Percentiles rank a stretch among this genome's conserved stretches.
These are phyloP conservation scores for Micromesistius poutassou DNA, from an alignment of 2,797 vertebrate genomes.

Conservation along the genomic window DNA sequence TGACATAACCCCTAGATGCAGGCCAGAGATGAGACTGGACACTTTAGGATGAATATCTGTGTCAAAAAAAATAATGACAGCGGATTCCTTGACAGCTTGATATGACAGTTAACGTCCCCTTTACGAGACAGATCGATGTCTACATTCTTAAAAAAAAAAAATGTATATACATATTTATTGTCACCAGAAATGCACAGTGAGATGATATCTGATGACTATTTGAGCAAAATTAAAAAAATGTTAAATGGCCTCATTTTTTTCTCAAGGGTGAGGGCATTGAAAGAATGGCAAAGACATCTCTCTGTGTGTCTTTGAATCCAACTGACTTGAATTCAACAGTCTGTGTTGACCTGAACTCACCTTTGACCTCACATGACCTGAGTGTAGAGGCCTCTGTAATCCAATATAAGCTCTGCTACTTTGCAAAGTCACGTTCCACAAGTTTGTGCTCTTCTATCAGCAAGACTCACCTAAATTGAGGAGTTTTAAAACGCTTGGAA, in stretches of 20 bases:
- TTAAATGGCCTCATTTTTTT: neutral
- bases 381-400: neutral
- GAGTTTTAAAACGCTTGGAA: too few species aligned
- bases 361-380: neutral
- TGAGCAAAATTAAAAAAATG: neutral
- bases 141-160: neutral
- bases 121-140: neutral
- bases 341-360: neutral
- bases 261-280: too few species aligned
- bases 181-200: neutral
- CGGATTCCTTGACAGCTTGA: neutral
- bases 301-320: neutral
- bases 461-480: too few species aligned
- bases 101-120: neutral
- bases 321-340: neutral
- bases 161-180: too few species aligned
- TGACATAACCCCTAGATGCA: slow-evolving; percentile 27
- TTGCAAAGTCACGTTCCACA: too few species aligned
- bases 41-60: neutral
- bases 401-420: neutral
- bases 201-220: neutral
- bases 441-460: too few species aligned
- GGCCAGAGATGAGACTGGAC: neutral
- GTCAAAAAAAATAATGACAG: neutral
- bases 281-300: neutral